Base-by-base conservation (phyloP, 2,113 vertebrate genomes). In the Ictalurus furcatus region DNA sequence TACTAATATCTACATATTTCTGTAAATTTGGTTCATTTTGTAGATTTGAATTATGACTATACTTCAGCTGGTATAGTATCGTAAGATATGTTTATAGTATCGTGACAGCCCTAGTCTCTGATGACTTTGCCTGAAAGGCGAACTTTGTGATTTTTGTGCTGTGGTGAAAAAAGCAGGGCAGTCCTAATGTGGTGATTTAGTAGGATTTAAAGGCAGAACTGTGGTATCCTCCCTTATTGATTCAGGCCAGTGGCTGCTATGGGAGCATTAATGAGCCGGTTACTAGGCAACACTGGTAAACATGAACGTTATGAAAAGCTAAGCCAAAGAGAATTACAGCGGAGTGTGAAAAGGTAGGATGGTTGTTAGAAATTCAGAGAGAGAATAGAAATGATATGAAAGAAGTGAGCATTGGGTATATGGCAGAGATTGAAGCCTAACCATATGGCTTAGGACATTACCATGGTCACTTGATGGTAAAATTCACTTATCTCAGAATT, bases 201-300 rank as follows among this genome's bases (percentile, higher is more conserved):
- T 69, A 58, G 58, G 25, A 65, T 52, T 17, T 84, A 84, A 67
- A 84, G 83, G 23, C 83, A 48, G 83, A 67, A n/a, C 37, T 48
- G 61, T 67, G 59, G 48, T 48, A 1, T 84, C 37, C n/a, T 48
- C 23, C 61, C 40, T 84, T 84, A 48, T 65, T 84, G 83, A 84
- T 67, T 84, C 61, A 48, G 37, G n/a, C 83, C 25, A 84, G 23
- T 67, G 13, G 80, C 83, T 84, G 83, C 83, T 65, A 17, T 56
- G 12, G 40, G 5, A 37, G 83, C 23, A 6, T 67, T 84, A 84
- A 67, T 84, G 37, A 67, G 83, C 13, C 34, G 3, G 83, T 84
- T 84, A n/a, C 61, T 84, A 52, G 83, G 83, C 61, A 1, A 67
- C 83, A 48, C 25, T 1, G 37, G 83, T 67, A 84, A 84, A 84